phyloP scores from a whole-genome alignment of 2,113 vertebrate species.

The Deroptyus accipitrinus region DNA sequence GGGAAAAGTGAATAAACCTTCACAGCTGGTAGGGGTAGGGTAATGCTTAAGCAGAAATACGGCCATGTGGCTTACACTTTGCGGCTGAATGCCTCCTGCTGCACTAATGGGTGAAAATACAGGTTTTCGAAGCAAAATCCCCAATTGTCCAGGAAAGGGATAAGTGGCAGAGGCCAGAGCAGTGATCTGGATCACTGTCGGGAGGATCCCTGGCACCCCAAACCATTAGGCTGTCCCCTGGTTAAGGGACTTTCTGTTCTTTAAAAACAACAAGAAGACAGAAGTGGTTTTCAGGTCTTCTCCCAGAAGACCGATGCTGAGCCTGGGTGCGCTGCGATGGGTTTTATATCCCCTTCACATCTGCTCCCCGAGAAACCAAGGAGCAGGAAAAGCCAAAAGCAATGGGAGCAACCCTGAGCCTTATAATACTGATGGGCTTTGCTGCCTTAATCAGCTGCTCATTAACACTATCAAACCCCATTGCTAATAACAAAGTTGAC shows the following conservation, averaged over 20 bases:
- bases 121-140: not conserved
- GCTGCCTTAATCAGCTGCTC: not conserved
- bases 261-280: not conserved
- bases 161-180: not conserved
- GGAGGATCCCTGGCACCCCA: not conserved
- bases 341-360: not conserved
- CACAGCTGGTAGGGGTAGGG: not conserved
- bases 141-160: not conserved
- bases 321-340: not conserved
- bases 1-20: not conserved
- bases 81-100: not conserved
- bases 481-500: not conserved
- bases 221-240: not conserved
- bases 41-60: not conserved
- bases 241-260: not conserved
- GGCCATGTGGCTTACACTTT: not conserved
- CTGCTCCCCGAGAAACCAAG: not conserved
- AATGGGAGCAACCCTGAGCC: not conserved
- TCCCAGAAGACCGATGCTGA: constrained; percentile 24
- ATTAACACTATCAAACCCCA: not conserved
- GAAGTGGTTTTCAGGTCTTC: constrained; percentile 9
- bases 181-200: not conserved
- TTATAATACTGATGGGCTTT: constrained; percentile 40
- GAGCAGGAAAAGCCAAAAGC: not conserved
- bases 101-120: not conserved